Evolutionary conservation across 2,113 vertebrate genomes (phyloP).

Genomic region (Perca fluviatilis): DNA sequence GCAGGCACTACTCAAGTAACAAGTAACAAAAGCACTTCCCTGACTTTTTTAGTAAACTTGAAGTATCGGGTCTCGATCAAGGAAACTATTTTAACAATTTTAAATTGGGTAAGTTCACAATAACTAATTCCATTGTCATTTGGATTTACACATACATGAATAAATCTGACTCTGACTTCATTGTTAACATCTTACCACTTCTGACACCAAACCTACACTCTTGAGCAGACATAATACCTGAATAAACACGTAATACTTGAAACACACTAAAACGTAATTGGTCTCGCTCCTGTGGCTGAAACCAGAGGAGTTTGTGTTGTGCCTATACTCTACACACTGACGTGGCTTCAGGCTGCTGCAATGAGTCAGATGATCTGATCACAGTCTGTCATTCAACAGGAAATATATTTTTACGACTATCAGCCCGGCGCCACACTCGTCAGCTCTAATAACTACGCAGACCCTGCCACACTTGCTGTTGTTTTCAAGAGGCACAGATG

Average conservation of each 20-base stretch:
- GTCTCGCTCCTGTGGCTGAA: not conserved
- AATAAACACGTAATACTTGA: not conserved
- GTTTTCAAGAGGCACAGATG: conserved; percentile 57
- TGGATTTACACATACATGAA: too few relatives aligned
- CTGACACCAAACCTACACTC: not conserved
- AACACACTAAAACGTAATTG: not conserved
- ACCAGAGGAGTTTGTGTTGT: conserved; percentile 34
- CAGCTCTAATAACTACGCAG: conserved; percentile 32
- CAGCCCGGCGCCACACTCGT: conserved; percentile 16
- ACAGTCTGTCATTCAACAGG: conserved; percentile 53
- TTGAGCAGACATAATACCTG: not conserved
- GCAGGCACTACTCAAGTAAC: too few relatives aligned
- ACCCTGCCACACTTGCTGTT: conserved; percentile 1
- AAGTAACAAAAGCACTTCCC: too few relatives aligned
- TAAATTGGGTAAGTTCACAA: not conserved
- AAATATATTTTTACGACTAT: conserved; percentile 47
- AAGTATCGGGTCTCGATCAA: not conserved
- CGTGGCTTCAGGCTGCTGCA: conserved; percentile 21
- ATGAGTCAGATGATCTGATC: conserved; percentile 41
- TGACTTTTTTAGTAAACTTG: not conserved
- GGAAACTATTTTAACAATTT: not conserved
- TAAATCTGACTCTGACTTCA: not conserved
- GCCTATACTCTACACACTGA: not conserved
- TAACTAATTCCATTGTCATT: not conserved
- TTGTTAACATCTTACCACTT: not conserved